Conservation (phyloP, 2,113 vertebrate species). For the Murina feae region DNA sequence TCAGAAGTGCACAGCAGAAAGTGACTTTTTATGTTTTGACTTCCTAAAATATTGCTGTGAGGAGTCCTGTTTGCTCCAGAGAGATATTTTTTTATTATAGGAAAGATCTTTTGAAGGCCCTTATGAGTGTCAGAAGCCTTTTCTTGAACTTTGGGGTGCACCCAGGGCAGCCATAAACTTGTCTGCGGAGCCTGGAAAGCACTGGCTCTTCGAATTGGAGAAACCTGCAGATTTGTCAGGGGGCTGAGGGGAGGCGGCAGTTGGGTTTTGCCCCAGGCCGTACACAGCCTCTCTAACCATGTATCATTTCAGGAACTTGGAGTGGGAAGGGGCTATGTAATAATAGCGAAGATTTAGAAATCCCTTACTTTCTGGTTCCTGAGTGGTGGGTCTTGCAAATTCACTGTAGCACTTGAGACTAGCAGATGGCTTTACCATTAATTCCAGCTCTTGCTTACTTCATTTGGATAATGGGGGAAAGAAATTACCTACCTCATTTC, state of each 20-base stretch:
- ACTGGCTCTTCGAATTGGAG: background rate
- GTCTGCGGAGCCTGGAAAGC: fast-evolving
- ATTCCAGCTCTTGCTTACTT: background rate
- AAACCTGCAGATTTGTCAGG: background rate
- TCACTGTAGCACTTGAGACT: background rate
- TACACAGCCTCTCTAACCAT: background rate
- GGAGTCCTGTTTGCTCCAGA: background rate
- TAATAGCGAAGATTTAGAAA: background rate
- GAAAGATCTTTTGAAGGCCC: background rate
- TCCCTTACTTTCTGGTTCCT: background rate
- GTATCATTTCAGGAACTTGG: background rate
- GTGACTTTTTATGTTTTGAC: background rate
- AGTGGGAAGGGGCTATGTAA: background rate
- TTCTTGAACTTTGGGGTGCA: background rate
- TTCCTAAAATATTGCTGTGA: background rate
- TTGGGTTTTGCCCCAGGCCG: background rate
- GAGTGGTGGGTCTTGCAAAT: background rate
- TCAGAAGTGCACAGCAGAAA: background rate
- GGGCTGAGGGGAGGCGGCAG: background rate
- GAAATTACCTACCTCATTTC: background rate
- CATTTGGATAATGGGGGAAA: background rate
- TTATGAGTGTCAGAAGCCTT: background rate
- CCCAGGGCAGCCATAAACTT: background rate
- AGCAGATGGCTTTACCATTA: background rate
- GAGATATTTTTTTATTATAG: background rate